Evolutionary conservation across 2,113 vertebrate species (phyloP).

Genomic region (Delphinus delphis): DNA sequence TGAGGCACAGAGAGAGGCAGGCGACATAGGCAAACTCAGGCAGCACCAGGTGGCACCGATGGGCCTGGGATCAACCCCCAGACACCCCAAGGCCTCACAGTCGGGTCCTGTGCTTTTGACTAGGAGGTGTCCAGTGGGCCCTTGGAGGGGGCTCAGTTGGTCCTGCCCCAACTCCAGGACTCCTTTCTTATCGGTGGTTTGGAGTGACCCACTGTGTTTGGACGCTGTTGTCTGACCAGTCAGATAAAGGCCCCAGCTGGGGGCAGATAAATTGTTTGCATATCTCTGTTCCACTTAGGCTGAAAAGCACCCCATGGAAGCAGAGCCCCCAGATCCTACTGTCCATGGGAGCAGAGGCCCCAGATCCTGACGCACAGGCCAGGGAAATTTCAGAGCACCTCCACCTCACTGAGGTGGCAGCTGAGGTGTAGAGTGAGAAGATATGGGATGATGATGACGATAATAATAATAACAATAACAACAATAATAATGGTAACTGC

Average conservation of each 20-base stretch:
- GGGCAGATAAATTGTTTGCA: too few species aligned
- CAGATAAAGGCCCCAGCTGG: not conserved
- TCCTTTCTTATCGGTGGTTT: not conserved
- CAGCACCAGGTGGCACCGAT: not conserved
- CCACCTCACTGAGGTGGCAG: not conserved
- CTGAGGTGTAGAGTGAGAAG: not conserved
- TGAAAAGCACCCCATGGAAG: not conserved
- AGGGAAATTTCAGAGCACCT: not conserved
- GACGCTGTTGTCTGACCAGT: not conserved
- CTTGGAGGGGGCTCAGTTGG: not conserved
- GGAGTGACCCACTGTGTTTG: not conserved
- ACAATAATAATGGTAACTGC: not conserved
- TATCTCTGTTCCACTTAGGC: not conserved
- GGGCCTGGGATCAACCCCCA: rapidly evolving
- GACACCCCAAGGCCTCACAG: not conserved
- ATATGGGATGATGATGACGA: too few species aligned
- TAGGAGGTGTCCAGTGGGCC: not conserved
- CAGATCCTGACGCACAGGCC: too few species aligned
- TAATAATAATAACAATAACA: not conserved
- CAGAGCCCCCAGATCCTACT: not conserved
- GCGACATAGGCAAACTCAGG: too few species aligned
- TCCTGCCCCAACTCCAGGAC: not conserved
- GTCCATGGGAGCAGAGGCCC: not conserved
- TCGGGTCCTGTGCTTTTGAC: not conserved
- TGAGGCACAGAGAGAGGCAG: not conserved